Evolutionary conservation across 53 echinoderm and acorn worm genomes (phyloP).

Genomic region (Holothuria scabra): DNA sequence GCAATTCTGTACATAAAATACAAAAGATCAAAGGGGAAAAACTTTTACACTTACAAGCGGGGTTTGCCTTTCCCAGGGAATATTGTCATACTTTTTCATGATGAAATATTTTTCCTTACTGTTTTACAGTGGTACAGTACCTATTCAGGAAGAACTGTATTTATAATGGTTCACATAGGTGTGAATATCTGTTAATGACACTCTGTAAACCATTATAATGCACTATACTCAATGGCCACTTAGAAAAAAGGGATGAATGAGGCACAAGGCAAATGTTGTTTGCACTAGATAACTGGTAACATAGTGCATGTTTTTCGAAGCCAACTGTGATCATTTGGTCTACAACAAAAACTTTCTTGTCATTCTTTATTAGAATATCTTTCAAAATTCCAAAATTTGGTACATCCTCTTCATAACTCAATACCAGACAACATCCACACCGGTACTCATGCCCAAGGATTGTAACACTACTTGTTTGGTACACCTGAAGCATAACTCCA

Average conservation of each 20-base stretch:
- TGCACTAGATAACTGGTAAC: not conserved
- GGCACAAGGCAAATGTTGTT: no score
- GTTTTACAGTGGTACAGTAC: no score
- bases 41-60: no score
- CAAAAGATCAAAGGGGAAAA: no score
- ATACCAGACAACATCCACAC: conserved; percentile 49
- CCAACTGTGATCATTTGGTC: conserved; percentile 4
- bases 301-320: conserved; percentile 54
- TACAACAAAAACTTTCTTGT: conserved; percentile 54
- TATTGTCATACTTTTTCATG: no score
- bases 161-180: not conserved
- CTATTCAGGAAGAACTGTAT: no score
- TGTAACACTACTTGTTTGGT: conserved; percentile 28
- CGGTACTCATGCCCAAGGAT: conserved; percentile 59
- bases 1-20: no score
- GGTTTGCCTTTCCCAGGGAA: no score
- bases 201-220: not conserved
- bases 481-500: conserved; percentile 26
- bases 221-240: conserved; percentile 55
- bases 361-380: conserved; percentile 42
- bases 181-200: conserved; percentile 1
- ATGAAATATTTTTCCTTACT: no score
- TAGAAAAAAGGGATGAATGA: conserved; percentile 21
- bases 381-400: conserved; percentile 58
- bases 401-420: conserved; percentile 50